These are phyloP conservation scores for Ornithoptera priamus DNA, from an alignment of 2,888 invertebrate species.

Conservation along the genomic window DNA sequence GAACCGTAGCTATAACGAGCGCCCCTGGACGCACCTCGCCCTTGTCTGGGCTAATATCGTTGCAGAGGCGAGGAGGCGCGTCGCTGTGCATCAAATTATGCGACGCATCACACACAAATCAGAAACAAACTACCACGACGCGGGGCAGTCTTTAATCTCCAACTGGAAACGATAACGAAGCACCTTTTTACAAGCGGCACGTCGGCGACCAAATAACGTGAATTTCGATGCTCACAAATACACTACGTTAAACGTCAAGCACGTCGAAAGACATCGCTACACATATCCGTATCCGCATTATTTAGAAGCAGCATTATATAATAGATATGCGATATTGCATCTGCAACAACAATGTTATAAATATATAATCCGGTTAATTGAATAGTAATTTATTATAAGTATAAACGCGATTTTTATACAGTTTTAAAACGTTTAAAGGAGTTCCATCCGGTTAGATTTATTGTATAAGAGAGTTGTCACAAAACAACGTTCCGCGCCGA, in stretches of 20 bases:
- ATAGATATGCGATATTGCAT: no score
- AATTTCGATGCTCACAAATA: background rate
- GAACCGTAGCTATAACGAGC: slow-evolving; percentile 28
- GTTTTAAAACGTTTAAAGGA: background rate
- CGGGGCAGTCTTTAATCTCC: slow-evolving; percentile 15
- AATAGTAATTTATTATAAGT: no score
- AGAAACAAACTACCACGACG: slow-evolving; percentile 15
- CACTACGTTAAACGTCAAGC: background rate
- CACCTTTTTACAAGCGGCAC: slow-evolving; percentile 4
- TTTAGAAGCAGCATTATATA: background rate
- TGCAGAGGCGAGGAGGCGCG: background rate
- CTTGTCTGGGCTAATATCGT: slow-evolving; percentile 11
- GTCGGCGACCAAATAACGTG: background rate
- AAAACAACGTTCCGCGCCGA: background rate
- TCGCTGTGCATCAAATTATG: slow-evolving; percentile 23
- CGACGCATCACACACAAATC: slow-evolving; percentile 15
- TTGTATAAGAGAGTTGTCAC: background rate
- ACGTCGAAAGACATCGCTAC: background rate
- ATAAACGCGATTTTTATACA: no score
- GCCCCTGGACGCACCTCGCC: slow-evolving; percentile 28
- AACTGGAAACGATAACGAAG: slow-evolving; percentile 21
- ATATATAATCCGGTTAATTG: no score
- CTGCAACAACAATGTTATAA: no score
- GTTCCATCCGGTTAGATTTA: background rate
- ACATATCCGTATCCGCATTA: background rate